Evolutionary conservation across 2,888 invertebrate genomes (phyloP), one percentile per base, ranked within the genome.

Genomic region (Minunthozetes semirufus): DNA sequence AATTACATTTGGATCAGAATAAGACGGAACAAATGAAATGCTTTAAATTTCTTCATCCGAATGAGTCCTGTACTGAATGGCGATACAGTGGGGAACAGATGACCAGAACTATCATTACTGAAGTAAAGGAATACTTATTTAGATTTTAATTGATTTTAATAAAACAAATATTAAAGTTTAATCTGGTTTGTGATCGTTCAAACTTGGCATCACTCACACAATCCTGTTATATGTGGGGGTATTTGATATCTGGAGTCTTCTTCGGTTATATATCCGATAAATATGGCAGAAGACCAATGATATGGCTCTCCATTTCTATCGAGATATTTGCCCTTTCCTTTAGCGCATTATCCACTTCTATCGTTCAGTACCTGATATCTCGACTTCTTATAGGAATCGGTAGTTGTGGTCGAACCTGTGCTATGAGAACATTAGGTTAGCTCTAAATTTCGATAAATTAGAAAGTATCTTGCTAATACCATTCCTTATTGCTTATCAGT

Each of bases 351-450:
- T 72, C 72, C 4, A 15, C 48, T 15, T 9, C 13, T 29, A 19
- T 72, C 8, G 25, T 25, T 2, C 50, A 27, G 25, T 72, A 53
- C 27, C 6, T 56, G 33, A 27, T 72, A 6, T 72, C 72, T 8
- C 3, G 72, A 56, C 48, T 72, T 56, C 56, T 72, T 2, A n/a
- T 72, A 13, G 72, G 48, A 27, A 11, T 56, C 22, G 72, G 72
- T 8, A 48, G 48, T 11, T 27, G 19, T 56, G 22, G 50, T 27
- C 50, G 72, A 27, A 48, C 50, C 15, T 17, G 72, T 22, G 56
- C 56, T 56, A 56, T 56, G 19, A 9, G 56, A 15, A 48, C 48
- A 15, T 17, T 48, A 17, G 48, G 48, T 48, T 46, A 46, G 46
- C 8, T 46, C 15, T 46, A n/a, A 17, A n/a, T n/a, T 11, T 48